Percentiles rank a stretch among this genome's conserved stretches.
phyloP scores from a whole-genome alignment of 2,797 vertebrate genomes.

The Gymnoscopelus microlampas region DNA sequence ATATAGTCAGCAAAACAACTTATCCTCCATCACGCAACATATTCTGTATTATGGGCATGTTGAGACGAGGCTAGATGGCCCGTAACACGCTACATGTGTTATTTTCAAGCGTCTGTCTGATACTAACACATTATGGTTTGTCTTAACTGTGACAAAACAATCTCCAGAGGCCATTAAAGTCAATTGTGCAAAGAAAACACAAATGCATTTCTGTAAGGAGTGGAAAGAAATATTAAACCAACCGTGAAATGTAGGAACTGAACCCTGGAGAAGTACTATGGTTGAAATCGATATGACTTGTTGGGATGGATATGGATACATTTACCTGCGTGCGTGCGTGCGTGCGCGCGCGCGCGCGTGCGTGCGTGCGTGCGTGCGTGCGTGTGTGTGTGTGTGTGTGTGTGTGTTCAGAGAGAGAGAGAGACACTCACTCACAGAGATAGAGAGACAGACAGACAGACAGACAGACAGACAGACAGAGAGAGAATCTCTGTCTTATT shows the following conservation, averaged over 20 bases:
- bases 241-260: constrained; percentile 68
- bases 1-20: constrained; percentile 4
- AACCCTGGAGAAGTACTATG: constrained; percentile 60
- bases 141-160: constrained; percentile 54
- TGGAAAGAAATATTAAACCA: constrained; percentile 66
- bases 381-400: too few relatives aligned
- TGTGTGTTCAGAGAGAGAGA: too few relatives aligned
- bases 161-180: constrained; percentile 53
- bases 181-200: constrained; percentile 59
- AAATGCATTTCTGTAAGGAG: constrained; percentile 55
- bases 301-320: constrained; percentile 19
- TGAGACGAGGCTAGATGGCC: constrained; percentile 49
- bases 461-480: too few relatives aligned
- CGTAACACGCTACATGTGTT: constrained; percentile 57
- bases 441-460: too few relatives aligned
- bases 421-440: too few relatives aligned
- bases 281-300: constrained; percentile 55
- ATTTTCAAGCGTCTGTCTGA: constrained; percentile 30
- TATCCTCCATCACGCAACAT: constrained; percentile 9
- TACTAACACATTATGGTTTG: constrained; percentile 32
- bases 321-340: background rate
- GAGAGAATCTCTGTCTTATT: too few relatives aligned
- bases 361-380: too few relatives aligned
- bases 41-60: constrained; percentile 19
- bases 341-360: background rate